Conservation (phyloP, 2,797 vertebrate genomes). For the Poeciliopsis presidionis region DNA sequence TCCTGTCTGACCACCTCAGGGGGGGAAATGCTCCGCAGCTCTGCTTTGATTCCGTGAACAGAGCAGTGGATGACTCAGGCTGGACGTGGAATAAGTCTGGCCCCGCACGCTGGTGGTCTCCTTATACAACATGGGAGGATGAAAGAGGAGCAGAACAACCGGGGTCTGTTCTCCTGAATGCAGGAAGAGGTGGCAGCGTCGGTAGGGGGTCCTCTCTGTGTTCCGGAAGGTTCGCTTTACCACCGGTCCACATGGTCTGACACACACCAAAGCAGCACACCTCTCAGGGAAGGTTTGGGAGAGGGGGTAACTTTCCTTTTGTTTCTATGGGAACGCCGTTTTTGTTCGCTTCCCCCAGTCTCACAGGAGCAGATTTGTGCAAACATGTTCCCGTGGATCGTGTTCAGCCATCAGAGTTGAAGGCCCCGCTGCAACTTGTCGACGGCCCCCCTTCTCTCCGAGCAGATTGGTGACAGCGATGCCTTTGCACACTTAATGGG, state of each 20-base stretch:
- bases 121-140: constrained; percentile 53
- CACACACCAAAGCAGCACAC: constrained; percentile 15
- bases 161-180: constrained; percentile 54
- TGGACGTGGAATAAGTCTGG: constrained; percentile 47
- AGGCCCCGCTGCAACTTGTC: constrained; percentile 48
- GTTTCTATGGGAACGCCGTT: constrained; percentile 79
- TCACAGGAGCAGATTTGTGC: constrained; percentile 63
- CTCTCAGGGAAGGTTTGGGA: constrained; percentile 45
- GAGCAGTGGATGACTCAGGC: constrained; percentile 69
- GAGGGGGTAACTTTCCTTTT: constrained; percentile 44
- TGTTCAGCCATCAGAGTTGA: constrained; percentile 49
- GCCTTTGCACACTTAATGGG: constrained; percentile 31
- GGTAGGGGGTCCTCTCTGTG: constrained; percentile 30
- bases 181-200: constrained; percentile 26
- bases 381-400: constrained; percentile 63
- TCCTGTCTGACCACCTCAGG: constrained; percentile 62
- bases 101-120: constrained; percentile 46
- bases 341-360: constrained; percentile 53
- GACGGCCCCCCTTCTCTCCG: constrained; percentile 25
- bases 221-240: constrained; percentile 39
- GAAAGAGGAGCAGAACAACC: constrained; percentile 61
- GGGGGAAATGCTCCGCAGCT: constrained; percentile 47
- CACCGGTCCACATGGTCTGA: constrained; percentile 18
- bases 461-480: constrained; percentile 51
- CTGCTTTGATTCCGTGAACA: constrained; percentile 67